Conservation (phyloP, 2,113 vertebrate species). For the Machaerirhynchus nigripectus region DNA sequence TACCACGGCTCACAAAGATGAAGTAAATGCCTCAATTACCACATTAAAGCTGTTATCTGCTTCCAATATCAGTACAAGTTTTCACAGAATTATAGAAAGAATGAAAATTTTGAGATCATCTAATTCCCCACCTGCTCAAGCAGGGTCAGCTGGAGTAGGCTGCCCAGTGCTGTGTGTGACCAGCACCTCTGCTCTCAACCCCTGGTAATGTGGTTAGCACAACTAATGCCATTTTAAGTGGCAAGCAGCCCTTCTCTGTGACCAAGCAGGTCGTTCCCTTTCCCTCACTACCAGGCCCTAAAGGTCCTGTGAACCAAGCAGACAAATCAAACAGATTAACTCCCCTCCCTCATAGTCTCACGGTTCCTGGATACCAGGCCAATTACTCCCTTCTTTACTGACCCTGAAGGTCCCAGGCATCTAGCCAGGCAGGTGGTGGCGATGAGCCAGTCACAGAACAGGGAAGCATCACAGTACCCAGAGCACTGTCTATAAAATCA, state of each 20-base stretch:
- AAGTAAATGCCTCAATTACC: not conserved
- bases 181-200: not conserved
- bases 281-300: not conserved
- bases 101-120: not conserved
- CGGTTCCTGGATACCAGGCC: rapidly evolving
- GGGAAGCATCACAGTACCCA: not conserved
- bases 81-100: not conserved
- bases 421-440: not conserved
- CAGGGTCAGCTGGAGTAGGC: not conserved
- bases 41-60: not conserved
- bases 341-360: not conserved
- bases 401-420: not conserved
- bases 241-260: not conserved
- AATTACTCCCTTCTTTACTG: not conserved
- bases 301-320: not conserved
- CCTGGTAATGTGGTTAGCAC: not conserved
- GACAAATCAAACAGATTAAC: not conserved
- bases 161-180: not conserved
- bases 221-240: not conserved
- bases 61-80: not conserved
- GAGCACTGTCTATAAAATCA: not conserved
- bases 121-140: not conserved
- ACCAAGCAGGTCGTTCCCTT: not conserved
- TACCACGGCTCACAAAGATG: rapidly evolving
- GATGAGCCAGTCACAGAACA: not conserved